phyloP scores from a whole-genome alignment of 2,888 invertebrate genomes.

The Anoncus sp. region DNA sequence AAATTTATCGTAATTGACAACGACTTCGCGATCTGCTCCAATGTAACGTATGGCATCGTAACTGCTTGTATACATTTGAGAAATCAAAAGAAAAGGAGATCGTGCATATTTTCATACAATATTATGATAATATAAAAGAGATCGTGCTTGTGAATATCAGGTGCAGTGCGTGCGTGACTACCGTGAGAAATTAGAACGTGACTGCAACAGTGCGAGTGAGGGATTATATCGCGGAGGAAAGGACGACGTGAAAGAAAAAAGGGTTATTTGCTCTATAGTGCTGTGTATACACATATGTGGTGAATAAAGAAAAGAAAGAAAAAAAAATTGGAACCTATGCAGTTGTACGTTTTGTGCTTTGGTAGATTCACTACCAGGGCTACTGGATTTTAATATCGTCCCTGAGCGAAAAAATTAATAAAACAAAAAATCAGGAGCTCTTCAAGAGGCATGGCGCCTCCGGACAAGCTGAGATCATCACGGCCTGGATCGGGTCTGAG shows the following conservation, averaged over 20 bases:
- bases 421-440: conserved; percentile 34
- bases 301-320: neutral
- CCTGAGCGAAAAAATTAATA: conserved; percentile 17
- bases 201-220: conserved; percentile 49
- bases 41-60: neutral
- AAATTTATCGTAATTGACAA: neutral
- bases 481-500: conserved; percentile 83
- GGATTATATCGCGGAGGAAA: conserved; percentile 42
- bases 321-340: conserved; percentile 27
- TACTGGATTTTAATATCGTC: conserved; percentile 52
- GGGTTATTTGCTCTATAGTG: conserved; percentile 41
- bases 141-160: conserved; percentile 50
- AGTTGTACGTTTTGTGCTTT: conserved; percentile 12
- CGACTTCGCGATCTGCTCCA: neutral
- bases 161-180: conserved; percentile 55
- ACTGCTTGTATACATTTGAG: conserved; percentile 1
- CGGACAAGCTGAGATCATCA: conserved; percentile 78
- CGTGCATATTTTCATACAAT: conserved; percentile 1
- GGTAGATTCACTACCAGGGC: conserved; percentile 28
- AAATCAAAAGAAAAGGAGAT: neutral
- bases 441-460: conserved; percentile 77
- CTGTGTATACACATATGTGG: conserved; percentile 19
- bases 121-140: conserved; percentile 5
- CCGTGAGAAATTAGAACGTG: conserved; percentile 63
- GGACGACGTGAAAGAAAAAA: conserved; percentile 18